Percentiles rank a stretch among this genome's conserved stretches.
These are phyloP conservation scores for Conus ventricosus DNA, from an alignment of 1,140 invertebrate genomes.

Conservation along the genomic window DNA sequence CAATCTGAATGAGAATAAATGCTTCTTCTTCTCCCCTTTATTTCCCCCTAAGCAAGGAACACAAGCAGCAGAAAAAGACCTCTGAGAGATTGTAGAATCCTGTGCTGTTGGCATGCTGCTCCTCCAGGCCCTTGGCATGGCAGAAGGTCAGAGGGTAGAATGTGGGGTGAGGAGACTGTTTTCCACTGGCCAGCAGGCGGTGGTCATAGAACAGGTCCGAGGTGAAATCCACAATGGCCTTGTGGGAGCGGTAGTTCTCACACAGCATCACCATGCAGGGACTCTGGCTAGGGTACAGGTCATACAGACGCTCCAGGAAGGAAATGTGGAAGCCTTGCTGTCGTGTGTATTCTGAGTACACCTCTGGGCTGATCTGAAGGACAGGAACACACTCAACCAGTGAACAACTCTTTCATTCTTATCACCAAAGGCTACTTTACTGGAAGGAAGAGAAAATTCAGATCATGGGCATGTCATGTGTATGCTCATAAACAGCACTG, in stretches of 20 bases:
- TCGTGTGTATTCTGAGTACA: constrained; percentile 87
- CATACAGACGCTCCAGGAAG: constrained; percentile 87
- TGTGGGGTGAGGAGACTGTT: constrained; percentile 81
- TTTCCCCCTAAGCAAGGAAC: no score
- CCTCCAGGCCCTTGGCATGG: constrained; percentile 86
- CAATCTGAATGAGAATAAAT: no score
- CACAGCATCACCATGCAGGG: constrained; percentile 88
- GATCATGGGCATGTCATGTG: no score
- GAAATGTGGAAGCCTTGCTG: constrained; percentile 87
- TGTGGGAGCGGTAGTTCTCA: constrained; percentile 91
- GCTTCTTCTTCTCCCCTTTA: no score
- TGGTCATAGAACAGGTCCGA: constrained; percentile 90
- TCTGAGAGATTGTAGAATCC: constrained; percentile 91
- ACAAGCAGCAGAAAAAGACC: constrained; percentile 72
- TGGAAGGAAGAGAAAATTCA: no score
- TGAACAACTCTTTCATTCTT: no score
- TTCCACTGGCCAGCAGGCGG: constrained; percentile 83
- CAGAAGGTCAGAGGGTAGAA: constrained; percentile 89
- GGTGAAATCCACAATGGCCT: constrained; percentile 87
- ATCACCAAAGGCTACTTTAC: no score
- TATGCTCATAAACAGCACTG: no score
- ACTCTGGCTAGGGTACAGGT: constrained; percentile 84
- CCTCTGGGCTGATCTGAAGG: constrained; percentile 82
- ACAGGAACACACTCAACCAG: background rate
- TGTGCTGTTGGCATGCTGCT: constrained; percentile 85